Conservation (phyloP, 2,797 vertebrate species). For the Pyrocephalus nanus region DNA sequence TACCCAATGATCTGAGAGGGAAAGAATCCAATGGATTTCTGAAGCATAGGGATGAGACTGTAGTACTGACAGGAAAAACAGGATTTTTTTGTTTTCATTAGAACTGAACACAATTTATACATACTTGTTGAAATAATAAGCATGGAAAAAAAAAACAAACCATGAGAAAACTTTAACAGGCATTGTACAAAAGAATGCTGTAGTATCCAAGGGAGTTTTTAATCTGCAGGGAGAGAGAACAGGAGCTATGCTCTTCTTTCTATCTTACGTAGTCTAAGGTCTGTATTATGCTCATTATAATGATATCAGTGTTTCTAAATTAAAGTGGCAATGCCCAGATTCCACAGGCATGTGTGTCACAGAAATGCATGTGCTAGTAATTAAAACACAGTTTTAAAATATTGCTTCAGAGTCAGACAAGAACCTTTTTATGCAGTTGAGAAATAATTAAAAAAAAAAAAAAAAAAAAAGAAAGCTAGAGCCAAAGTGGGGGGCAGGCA, state of each 20-base stretch:
- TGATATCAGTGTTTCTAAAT: constrained; percentile 25
- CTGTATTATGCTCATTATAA: neutral
- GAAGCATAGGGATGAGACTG: neutral
- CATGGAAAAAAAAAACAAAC: neutral
- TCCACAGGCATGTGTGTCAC: constrained; percentile 9
- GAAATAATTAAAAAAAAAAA: neutral
- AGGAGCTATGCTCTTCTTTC: neutral
- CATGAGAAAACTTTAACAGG: neutral
- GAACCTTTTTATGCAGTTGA: constrained; percentile 4
- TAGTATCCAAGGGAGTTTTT: neutral
- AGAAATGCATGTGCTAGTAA: constrained; percentile 15
- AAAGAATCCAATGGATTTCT: constrained; percentile 33
- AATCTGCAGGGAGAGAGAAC: neutral
- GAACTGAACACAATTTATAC: neutral
- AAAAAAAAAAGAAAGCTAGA: neutral
- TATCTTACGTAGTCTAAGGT: neutral
- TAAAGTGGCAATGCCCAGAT: neutral
- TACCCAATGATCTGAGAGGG: neutral
- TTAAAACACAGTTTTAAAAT: constrained; percentile 24
- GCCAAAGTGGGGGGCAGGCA: neutral
- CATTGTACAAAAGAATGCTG: neutral
- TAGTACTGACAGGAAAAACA: constrained; percentile 15
- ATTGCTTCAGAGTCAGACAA: neutral
- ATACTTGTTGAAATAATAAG: constrained; percentile 18
- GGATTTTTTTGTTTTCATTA: constrained; percentile 12